Evolutionary conservation across 64 coral and sea anemone genomes (phyloP).

Genomic region (Pocillopora verrucosa): DNA sequence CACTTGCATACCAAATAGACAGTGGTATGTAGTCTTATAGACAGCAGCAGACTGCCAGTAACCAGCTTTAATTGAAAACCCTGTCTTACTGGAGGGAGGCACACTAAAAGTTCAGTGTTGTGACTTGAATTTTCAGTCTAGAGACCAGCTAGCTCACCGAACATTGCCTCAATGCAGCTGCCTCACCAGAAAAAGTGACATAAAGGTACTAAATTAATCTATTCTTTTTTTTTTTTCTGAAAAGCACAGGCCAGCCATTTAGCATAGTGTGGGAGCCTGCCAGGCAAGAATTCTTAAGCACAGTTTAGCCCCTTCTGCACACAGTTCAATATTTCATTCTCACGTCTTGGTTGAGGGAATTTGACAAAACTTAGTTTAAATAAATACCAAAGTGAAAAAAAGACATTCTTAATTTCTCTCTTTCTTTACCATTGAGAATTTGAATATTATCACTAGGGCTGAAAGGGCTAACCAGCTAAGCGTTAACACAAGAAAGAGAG

Average conservation of each 20-base stretch:
- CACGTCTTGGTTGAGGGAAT: background rate
- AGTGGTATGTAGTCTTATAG: too few species aligned
- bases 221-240: background rate
- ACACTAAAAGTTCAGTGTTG: too few species aligned
- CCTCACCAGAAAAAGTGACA: background rate
- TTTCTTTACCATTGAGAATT: background rate
- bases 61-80: too few species aligned
- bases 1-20: too few species aligned
- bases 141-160: too few species aligned
- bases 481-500: slow-evolving; percentile 51
- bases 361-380: background rate
- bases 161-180: too few species aligned
- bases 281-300: slow-evolving; percentile 3
- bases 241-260: slow-evolving; percentile 12
- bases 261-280: slow-evolving; percentile 5
- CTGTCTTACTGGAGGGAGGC: too few species aligned
- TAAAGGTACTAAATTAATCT: background rate
- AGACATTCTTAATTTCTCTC: background rate
- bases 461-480: slow-evolving; percentile 39
- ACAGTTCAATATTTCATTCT: background rate
- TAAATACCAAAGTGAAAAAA: background rate
- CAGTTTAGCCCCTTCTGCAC: slow-evolving; percentile 32
- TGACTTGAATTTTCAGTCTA: too few species aligned
- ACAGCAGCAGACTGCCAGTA: too few species aligned
- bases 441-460: background rate